Conservation (phyloP, 2,888 invertebrate species). For the Mylabris sibirica region DNA sequence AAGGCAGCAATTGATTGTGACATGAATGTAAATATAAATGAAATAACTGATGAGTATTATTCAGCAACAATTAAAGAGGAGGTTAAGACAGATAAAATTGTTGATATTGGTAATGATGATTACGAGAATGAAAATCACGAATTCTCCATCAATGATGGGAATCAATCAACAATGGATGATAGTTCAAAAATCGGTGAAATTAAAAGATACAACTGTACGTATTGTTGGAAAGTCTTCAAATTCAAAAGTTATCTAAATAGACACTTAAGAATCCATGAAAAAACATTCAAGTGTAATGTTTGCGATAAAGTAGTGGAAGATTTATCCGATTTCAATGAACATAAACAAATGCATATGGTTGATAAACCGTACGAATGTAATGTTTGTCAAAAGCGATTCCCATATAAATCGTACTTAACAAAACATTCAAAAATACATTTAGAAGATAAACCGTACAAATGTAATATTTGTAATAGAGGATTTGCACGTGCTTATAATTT, state of each 20-base stretch:
- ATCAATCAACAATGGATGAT: background rate
- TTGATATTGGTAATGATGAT: background rate
- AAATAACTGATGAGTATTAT: no score
- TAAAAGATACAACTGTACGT: background rate
- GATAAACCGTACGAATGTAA: background rate
- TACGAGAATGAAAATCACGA: background rate
- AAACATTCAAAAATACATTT: background rate
- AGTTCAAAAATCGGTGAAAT: background rate
- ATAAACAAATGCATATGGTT: background rate
- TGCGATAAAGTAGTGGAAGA: background rate
- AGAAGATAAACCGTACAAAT: background rate
- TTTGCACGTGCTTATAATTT: background rate
- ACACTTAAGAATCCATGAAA: background rate
- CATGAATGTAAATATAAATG: no score
- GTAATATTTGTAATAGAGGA: background rate
- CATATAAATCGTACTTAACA: background rate
- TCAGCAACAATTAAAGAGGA: no score
- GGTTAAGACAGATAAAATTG: background rate
- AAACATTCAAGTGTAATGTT: background rate
- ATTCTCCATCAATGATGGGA: no score
- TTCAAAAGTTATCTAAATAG: background rate
- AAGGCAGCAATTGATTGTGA: no score
- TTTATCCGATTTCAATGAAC: background rate
- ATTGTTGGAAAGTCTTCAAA: background rate
- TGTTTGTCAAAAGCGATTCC: background rate